These are phyloP conservation scores for Trachelus iudaicus DNA, from an alignment of 2,888 invertebrate species.

Conservation along the genomic window DNA sequence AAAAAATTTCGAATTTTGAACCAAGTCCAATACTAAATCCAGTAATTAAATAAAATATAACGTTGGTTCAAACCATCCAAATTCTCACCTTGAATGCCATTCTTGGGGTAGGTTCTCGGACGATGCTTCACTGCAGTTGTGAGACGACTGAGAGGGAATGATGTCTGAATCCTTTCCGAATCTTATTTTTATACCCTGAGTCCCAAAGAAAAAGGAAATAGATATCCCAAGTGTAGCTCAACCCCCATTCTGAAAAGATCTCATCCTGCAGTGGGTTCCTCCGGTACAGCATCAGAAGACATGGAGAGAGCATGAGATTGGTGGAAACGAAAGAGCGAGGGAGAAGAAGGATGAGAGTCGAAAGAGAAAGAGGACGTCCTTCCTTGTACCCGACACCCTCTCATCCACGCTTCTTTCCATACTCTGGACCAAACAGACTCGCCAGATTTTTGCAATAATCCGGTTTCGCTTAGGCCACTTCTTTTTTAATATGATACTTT, in stretches of 20 bases:
- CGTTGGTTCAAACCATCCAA: too few species aligned
- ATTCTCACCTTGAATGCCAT: constrained; percentile 46
- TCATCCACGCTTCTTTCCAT: not conserved
- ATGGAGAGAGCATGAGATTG: too few species aligned
- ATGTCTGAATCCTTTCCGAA: constrained; percentile 3
- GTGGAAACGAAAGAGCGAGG: too few species aligned
- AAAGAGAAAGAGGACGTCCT: too few species aligned
- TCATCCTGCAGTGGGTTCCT: not conserved
- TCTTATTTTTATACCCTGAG: constrained; percentile 14
- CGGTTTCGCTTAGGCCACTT: not conserved
- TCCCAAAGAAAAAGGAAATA: not conserved
- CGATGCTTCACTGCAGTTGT: constrained; percentile 8
- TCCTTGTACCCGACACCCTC: not conserved
- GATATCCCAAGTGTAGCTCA: not conserved
- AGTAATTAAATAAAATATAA: too few species aligned
- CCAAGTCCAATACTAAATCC: too few species aligned
- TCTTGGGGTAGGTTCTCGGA: constrained; percentile 52
- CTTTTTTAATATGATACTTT: too few species aligned
- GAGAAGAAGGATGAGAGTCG: too few species aligned
- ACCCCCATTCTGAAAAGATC: too few species aligned
- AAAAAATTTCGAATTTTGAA: too few species aligned
- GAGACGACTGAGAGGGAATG: constrained; percentile 1
- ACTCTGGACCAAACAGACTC: not conserved
- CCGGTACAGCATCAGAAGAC: not conserved
- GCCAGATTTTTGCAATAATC: not conserved